Evolutionary conservation across 2,113 vertebrate genomes (phyloP), one percentile per base, ranked within the genome.

Genomic region (Cavia porcellus): DNA sequence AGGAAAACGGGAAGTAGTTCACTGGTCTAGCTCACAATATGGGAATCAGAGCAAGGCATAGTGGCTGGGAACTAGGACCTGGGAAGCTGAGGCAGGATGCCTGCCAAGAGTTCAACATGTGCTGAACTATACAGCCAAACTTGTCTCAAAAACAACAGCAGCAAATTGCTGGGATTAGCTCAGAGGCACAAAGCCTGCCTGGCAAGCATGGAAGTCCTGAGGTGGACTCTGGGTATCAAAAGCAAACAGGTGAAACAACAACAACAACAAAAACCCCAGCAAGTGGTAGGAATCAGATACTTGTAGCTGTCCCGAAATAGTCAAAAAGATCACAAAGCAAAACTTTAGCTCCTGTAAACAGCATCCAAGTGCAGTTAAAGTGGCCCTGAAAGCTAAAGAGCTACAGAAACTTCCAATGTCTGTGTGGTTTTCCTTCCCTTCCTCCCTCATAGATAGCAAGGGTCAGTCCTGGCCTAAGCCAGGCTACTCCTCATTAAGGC

Each of bases 381-480:
- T 30, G 64, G 70, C 35, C 50, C 64, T 66, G 82, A 38, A 94
- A 35, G 68, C 68, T 59, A 55, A 66, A 80, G 66, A 72, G 38
- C 77, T 92, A 52, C 59, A 80, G 84, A 87, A 72, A 59, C 32
- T 62, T 75, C 74, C 89, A 81, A 30, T 42, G 75, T 88, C 1
- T 66, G 87, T 19, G 77, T 9, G 42, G 75, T 9, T 35, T 82
- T 90, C 84, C 80, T 32, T 72, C 79, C 72, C 66, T 92, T 59
- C 86, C 57, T 95, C n/a, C 15, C 79, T 84, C 88, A 38, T 30
- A 64, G 84, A 96, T 79, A 96, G 96, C 92, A 96, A 95, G 83
- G 92, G 90, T 93, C 93, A 92, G 83, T 25, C 59, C n/a, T 6
- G 35, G 95, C 86, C 92, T 92, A 89, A 95, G 85, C 64, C 64